Conservation (phyloP, 2,797 vertebrate species). For the Neomorphus geoffroyi region DNA sequence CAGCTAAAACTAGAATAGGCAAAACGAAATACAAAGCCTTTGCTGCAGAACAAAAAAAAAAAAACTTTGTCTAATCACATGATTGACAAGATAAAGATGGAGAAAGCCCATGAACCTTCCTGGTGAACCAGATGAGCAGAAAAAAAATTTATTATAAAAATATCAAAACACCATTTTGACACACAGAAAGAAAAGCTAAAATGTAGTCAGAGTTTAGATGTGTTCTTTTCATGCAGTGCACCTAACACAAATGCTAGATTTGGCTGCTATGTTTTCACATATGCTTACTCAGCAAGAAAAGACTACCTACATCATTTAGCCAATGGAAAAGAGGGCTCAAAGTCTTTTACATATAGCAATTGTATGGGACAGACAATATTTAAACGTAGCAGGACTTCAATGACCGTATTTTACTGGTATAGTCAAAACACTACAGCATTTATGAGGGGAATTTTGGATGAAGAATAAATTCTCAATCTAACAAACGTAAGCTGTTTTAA, state of each 20-base stretch:
- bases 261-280: slow-evolving; percentile 9
- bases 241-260: neutral
- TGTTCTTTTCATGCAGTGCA: neutral
- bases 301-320: neutral
- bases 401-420: neutral
- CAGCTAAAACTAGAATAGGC: slow-evolving; percentile 30
- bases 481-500: neutral
- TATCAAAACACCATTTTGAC: slow-evolving; percentile 24
- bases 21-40: slow-evolving; percentile 40
- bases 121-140: slow-evolving; percentile 73
- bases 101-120: slow-evolving; percentile 62
- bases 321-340: neutral
- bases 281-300: neutral
- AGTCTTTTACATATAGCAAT: neutral
- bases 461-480: neutral
- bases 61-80: neutral
- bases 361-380: neutral
- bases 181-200: neutral
- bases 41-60: neutral
- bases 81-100: slow-evolving; percentile 55
- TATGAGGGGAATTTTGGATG: neutral
- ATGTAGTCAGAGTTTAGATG: neutral
- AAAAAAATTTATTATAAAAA: slow-evolving; percentile 29
- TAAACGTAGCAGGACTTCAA: neutral
- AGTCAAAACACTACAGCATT: neutral